A percentile compares a stretch with the other conserved stretches of the same genome.
Evolutionary conservation across 53 echinoderm and acorn worm species (phyloP).

Genomic region (Mesocentrotus franciscanus): DNA sequence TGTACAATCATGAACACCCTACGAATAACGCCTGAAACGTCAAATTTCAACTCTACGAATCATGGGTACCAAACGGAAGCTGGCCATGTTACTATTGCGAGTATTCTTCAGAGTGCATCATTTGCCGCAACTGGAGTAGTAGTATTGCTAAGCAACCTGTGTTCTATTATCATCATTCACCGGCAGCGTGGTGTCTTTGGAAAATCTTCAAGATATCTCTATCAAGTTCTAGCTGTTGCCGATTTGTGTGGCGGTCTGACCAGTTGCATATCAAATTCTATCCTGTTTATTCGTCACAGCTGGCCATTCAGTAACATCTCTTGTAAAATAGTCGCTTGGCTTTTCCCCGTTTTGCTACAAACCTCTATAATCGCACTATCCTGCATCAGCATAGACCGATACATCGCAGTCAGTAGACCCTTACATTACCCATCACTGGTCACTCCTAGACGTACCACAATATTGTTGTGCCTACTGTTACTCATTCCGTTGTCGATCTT

Average conservation of each 20-base stretch:
- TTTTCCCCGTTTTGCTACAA: neutral
- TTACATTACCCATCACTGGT: neutral
- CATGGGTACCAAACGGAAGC: neutral
- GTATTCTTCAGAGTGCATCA: neutral
- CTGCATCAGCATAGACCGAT: neutral
- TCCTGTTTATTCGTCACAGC: neutral
- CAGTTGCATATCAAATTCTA: neutral
- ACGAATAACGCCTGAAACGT: neutral
- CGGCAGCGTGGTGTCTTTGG: neutral
- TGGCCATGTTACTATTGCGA: neutral
- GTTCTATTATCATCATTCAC: neutral
- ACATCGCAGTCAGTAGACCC: slow-evolving; percentile 33
- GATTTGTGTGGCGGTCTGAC: neutral
- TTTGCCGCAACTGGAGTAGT: neutral
- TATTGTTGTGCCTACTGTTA: neutral
- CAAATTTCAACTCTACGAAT: neutral
- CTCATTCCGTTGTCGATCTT: neutral
- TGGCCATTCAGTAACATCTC: neutral
- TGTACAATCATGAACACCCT: neutral
- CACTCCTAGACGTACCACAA: neutral
- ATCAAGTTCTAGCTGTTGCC: neutral
- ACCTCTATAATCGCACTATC: neutral
- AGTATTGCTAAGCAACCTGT: neutral
- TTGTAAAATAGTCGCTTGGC: neutral
- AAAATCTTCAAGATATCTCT: neutral